phyloP scores from a whole-genome alignment of 2,797 vertebrate species.

The Sebastolobus alascanus region DNA sequence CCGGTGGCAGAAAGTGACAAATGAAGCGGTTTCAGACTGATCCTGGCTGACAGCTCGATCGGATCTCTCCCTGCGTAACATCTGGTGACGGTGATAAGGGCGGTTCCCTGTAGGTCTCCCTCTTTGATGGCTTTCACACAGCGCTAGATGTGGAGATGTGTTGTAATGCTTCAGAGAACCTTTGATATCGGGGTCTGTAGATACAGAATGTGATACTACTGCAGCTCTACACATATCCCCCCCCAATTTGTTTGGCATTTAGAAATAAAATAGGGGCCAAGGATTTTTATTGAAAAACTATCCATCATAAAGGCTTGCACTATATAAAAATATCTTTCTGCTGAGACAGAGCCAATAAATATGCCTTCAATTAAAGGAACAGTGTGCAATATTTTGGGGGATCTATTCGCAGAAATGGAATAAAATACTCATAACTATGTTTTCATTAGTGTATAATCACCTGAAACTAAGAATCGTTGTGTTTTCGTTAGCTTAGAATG shows the following conservation, averaged over 20 bases:
- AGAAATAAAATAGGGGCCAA: not conserved
- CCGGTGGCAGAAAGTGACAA: conserved; percentile 45
- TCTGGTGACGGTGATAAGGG: conserved; percentile 80
- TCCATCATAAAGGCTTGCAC: not conserved
- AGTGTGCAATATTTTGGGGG: too few species aligned
- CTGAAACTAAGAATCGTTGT: too few species aligned
- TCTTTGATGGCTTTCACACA: conserved; percentile 69
- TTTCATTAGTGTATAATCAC: too few species aligned
- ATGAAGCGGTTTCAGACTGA: conserved; percentile 61
- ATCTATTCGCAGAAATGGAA: too few species aligned
- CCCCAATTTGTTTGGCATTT: conserved; percentile 20
- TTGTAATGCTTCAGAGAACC: conserved; percentile 74
- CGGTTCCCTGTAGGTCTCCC: conserved; percentile 64
- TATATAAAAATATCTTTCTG: not conserved
- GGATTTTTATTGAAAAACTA: not conserved
- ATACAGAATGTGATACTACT: conserved; percentile 50
- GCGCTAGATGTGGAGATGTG: conserved; percentile 63
- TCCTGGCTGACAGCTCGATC: conserved; percentile 66
- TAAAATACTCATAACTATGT: too few species aligned
- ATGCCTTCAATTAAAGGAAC: not conserved
- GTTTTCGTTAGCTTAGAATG: too few species aligned
- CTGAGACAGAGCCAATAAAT: conserved; percentile 6
- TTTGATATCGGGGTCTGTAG: conserved; percentile 70
- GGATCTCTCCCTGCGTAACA: conserved; percentile 67
- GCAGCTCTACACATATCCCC: not conserved